Percentiles rank a stretch among this genome's conserved stretches.
These are phyloP conservation scores for Nyleta sp. DNA, from an alignment of 2,888 invertebrate genomes.

Conservation along the genomic window DNA sequence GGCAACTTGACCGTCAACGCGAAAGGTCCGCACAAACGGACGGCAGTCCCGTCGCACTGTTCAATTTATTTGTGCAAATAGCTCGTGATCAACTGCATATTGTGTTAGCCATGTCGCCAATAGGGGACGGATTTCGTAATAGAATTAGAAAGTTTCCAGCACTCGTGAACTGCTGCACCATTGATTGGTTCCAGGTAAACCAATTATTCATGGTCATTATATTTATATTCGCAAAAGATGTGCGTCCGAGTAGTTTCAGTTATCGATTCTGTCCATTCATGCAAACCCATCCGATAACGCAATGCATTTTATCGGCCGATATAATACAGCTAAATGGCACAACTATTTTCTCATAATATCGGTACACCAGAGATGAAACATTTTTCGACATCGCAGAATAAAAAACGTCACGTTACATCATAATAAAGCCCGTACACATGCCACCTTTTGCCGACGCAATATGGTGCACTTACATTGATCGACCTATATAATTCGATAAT, in stretches of 20 bases:
- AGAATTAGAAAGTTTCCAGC: slow-evolving; percentile 96
- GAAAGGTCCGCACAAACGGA: slow-evolving; percentile 95
- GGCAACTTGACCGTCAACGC: slow-evolving; percentile 94
- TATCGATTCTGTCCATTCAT: slow-evolving; percentile 8
- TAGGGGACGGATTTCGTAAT: slow-evolving; percentile 92
- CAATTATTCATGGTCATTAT: slow-evolving; percentile 12
- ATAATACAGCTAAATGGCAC: too few species aligned
- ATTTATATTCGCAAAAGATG: slow-evolving; percentile 12
- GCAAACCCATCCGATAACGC: neutral
- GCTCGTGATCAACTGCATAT: slow-evolving; percentile 96
- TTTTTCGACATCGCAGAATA: too few species aligned
- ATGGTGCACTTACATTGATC: too few species aligned
- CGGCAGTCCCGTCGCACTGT: slow-evolving; percentile 94
- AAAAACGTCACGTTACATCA: too few species aligned
- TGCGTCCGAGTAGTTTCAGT: neutral
- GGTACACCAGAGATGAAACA: too few species aligned
- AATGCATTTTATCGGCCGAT: neutral
- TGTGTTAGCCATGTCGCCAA: slow-evolving; percentile 95
- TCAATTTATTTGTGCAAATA: slow-evolving; percentile 94
- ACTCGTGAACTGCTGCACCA: slow-evolving; percentile 97
- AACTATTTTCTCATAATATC: too few species aligned
- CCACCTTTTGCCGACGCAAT: too few species aligned
- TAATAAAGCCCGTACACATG: too few species aligned
- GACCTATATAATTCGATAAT: too few species aligned
- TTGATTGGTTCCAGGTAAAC: slow-evolving; percentile 93